Base-by-base conservation (phyloP, 2,113 vertebrate genomes). In the Xenus cinereus region DNA sequence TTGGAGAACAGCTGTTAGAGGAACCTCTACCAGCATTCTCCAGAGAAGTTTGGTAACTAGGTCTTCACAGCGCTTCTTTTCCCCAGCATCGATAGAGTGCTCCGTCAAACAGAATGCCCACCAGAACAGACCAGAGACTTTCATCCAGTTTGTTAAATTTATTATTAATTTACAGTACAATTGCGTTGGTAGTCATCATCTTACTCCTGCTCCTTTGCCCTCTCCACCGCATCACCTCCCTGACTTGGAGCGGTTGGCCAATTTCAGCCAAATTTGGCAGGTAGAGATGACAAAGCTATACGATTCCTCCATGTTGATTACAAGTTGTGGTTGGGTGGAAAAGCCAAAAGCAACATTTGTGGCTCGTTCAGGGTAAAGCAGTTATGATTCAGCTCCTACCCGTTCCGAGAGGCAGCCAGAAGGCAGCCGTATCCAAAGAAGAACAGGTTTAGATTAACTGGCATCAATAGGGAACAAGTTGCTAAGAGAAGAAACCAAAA, bases 71-170 rank as follows among this genome's bases (percentile, higher is more conserved):
- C 4, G 1, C 15, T 66, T 56, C 50, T 60, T 54, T 33, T 56
- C 46, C 26, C 32, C 2, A 1, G 19, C 23, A 43, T 2, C 37
- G 26, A 43, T 0, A 22, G 30, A 59, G 45, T 15, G 19, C 22
- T 68, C 71, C 68, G 66, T 4, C 26, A 12, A 75, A 60, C 12
- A 87, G 66, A 35, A 48, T 5, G 32, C 32, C 6, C 23, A 57
- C 14, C 33, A 56, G 50, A 86, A 60, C 13, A 75, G 33, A 56
- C 13, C 24, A 30, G 26, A 27, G 37, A 48, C 57, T 33, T 90
- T 32, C 19, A 67, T 9, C 21, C 15, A 30, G 19, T 67, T 51
- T 62, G 24, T 80, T n/a, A 59, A 46, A 74, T 51, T 68, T 73
- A 78, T 68, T 63, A 78, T 62, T 43, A 69, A 30, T 1, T 10